Conservation (phyloP, 2,113 vertebrate genomes). For the Colius striatus region DNA sequence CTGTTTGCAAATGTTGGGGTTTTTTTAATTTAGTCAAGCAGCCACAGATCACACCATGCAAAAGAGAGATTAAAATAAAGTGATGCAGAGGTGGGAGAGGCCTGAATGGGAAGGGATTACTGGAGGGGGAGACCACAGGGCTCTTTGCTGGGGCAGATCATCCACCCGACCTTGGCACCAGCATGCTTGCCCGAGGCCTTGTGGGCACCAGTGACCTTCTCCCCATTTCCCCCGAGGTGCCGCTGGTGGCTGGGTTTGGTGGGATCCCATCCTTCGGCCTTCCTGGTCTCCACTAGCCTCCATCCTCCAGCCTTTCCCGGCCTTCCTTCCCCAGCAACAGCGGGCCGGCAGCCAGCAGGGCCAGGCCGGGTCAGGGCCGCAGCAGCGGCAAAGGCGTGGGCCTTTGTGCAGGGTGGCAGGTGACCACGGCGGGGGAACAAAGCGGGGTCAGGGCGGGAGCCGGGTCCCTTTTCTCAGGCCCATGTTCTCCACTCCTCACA, state of each 20-base stretch:
- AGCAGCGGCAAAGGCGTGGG: background rate
- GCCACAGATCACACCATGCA: background rate
- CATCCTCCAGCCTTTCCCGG: background rate
- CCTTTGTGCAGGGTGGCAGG: constrained; percentile 81
- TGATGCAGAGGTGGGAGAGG: background rate
- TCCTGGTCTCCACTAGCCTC: background rate
- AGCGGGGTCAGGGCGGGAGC: constrained; percentile 81
- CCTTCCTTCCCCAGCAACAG: constrained; percentile 70
- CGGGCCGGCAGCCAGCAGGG: constrained; percentile 63
- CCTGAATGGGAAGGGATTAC: background rate
- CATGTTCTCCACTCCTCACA: constrained; percentile 83
- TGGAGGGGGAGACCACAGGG: too few species aligned
- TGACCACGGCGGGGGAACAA: constrained; percentile 84
- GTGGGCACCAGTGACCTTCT: rapidly evolving
- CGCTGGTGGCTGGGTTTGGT: background rate
- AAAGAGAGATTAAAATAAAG: background rate
- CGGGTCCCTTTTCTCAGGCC: constrained; percentile 80
- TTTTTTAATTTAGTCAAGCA: background rate
- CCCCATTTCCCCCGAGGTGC: rapidly evolving
- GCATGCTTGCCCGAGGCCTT: background rate
- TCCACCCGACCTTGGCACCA: background rate
- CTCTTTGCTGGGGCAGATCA: rapidly evolving
- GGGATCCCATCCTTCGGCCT: background rate
- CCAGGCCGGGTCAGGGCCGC: constrained; percentile 65
- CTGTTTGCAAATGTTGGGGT: background rate